Conservation (phyloP, 2,888 invertebrate genomes). For the Melanostoma scalare region DNA sequence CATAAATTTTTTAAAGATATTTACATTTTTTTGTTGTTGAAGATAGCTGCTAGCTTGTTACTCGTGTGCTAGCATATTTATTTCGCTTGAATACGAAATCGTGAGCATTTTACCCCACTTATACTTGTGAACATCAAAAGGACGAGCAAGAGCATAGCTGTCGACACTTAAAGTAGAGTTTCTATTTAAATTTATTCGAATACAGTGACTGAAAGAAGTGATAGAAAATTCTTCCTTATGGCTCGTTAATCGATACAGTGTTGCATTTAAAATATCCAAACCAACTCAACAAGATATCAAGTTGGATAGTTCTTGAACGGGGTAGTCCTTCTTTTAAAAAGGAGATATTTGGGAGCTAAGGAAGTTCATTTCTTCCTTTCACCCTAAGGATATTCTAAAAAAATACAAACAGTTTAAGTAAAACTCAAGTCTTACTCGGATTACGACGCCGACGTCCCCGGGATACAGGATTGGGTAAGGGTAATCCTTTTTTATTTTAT, state of each 20-base stretch:
- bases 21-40: conserved; percentile 43
- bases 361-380: not conserved
- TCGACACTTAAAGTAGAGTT: conserved; percentile 12
- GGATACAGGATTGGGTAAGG: too few species aligned
- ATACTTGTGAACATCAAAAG: not conserved
- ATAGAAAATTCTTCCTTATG: too few species aligned
- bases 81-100: conserved; percentile 31
- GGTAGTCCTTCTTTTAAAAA: not conserved
- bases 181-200: not conserved
- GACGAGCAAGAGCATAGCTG: not conserved
- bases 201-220: too few species aligned
- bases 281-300: not conserved
- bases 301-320: not conserved
- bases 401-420: too few species aligned
- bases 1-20: conserved; percentile 30
- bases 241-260: too few species aligned
- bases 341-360: not conserved
- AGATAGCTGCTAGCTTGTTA: too few species aligned
- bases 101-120: not conserved
- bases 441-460: too few species aligned
- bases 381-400: too few species aligned
- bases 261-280: not conserved
- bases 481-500: not conserved
- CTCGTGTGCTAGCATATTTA: conserved; percentile 22
- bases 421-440: too few species aligned